phyloP scores from a whole-genome alignment of 2,797 vertebrate species.

The Notolepis coatsorum region DNA sequence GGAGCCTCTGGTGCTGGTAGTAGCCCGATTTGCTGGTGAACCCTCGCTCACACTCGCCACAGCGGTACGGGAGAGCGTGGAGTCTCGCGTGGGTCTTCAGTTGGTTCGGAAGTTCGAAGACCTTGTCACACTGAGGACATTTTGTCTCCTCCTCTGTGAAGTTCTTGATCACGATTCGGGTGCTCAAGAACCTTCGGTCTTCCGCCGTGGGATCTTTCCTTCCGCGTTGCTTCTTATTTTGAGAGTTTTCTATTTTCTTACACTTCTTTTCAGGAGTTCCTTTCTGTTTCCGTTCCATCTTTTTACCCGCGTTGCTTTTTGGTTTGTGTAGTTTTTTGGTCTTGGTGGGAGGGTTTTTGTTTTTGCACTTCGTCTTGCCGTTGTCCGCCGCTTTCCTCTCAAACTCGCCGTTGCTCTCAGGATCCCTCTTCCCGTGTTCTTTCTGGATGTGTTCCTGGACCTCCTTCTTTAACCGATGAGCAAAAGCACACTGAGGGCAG shows the following conservation, averaged over 20 bases:
- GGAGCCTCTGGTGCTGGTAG: slow-evolving; percentile 70
- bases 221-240: slow-evolving; percentile 27
- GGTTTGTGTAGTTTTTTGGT: slow-evolving; percentile 14
- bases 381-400: slow-evolving; percentile 9
- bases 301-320: background rate
- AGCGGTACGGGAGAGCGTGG: slow-evolving; percentile 59
- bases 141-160: slow-evolving; percentile 56
- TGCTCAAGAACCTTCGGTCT: slow-evolving; percentile 66
- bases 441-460: slow-evolving; percentile 58
- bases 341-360: background rate
- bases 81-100: slow-evolving; percentile 63
- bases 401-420: background rate
- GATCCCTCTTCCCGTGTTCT: slow-evolving; percentile 11
- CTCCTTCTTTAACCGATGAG: slow-evolving; percentile 43
- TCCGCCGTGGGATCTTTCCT: slow-evolving; percentile 31
- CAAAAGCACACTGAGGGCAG: slow-evolving; percentile 60
- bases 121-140: slow-evolving; percentile 58
- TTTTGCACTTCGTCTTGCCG: slow-evolving; percentile 13
- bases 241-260: slow-evolving; percentile 39
- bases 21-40: slow-evolving; percentile 64
- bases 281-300: slow-evolving; percentile 24
- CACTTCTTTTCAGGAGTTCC: slow-evolving; percentile 9
- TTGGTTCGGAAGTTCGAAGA: slow-evolving; percentile 68
- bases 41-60: slow-evolving; percentile 68
- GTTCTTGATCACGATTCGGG: slow-evolving; percentile 35